phyloP scores from a whole-genome alignment of 35 echinoderm and acorn worm genomes.

The Apostichopus californicus region DNA sequence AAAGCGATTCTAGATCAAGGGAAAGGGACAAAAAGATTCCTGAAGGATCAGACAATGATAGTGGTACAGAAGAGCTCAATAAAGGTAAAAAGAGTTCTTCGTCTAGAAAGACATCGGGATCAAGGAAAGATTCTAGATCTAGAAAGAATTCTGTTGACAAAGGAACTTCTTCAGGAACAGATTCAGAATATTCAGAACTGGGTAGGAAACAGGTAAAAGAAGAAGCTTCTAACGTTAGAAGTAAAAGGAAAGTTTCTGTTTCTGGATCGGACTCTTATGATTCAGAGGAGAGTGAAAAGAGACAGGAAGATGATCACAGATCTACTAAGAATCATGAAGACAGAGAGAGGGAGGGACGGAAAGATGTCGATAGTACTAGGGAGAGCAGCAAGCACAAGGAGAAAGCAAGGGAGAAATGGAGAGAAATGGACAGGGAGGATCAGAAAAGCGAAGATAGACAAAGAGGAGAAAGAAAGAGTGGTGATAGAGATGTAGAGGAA shows the following conservation, averaged over 20 bases:
- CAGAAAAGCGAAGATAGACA: no score
- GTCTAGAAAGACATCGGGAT: neutral
- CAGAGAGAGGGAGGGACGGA: neutral
- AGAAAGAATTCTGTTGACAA: neutral
- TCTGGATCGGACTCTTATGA: slow-evolving; percentile 9
- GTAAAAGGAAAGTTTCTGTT: neutral
- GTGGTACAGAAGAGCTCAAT: neutral
- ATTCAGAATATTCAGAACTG: neutral
- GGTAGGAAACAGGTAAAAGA: neutral
- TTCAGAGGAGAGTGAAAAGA: neutral
- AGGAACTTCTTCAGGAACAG: neutral
- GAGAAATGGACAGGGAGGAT: no score
- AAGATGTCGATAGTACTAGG: no score
- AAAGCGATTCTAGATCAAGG: neutral
- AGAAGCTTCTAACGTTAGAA: neutral
- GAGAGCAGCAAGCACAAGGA: no score
- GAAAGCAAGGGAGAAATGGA: no score
- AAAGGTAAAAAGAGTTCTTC: neutral
- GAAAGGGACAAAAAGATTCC: neutral
- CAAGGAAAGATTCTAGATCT: neutral
- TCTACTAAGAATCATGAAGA: neutral
- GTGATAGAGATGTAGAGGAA: neutral
- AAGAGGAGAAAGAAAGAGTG: no score
- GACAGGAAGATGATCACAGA: neutral
- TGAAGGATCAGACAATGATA: neutral